These are phyloP conservation scores for Lepidurus apus DNA, from an alignment of 1,140 invertebrate genomes.

Conservation along the genomic window DNA sequence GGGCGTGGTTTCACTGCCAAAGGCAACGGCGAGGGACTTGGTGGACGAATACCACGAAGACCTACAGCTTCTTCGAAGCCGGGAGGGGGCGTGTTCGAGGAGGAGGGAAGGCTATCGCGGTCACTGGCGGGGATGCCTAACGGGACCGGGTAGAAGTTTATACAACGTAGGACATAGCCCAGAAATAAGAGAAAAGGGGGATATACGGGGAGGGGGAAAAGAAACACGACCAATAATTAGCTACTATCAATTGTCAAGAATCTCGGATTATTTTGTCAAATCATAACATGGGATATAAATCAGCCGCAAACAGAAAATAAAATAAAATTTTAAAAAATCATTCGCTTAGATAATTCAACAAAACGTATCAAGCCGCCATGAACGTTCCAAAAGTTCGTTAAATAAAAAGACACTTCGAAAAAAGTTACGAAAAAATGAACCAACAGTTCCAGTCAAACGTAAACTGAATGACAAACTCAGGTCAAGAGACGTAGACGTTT, in stretches of 20 bases:
- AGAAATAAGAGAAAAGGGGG: background rate
- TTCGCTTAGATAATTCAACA: background rate
- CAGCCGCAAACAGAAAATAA: background rate
- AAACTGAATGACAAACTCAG: slow-evolving; percentile 40
- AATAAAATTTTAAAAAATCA: background rate
- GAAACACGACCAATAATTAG: slow-evolving; percentile 25
- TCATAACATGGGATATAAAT: background rate
- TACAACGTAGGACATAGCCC: background rate
- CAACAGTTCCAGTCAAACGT: background rate
- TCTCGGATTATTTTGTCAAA: background rate
- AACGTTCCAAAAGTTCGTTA: background rate
- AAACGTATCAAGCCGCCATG: background rate
- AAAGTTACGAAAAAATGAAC: background rate
- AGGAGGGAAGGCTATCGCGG: slow-evolving; percentile 47
- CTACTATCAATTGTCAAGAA: slow-evolving; percentile 13
- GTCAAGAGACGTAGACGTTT: slow-evolving; percentile 35
- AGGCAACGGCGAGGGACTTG: slow-evolving; percentile 15
- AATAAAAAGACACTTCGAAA: background rate
- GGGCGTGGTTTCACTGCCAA: slow-evolving; percentile 17
- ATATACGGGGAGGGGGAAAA: background rate
- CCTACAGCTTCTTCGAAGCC: slow-evolving; percentile 66
- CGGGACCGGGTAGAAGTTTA: background rate
- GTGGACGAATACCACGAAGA: background rate
- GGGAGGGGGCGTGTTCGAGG: slow-evolving; percentile 80
- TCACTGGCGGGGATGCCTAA: slow-evolving; percentile 13